Percentiles rank a stretch among this genome's conserved stretches.
Conservation (phyloP, 2,113 vertebrate species). For the Thinocorus orbignyianus region DNA sequence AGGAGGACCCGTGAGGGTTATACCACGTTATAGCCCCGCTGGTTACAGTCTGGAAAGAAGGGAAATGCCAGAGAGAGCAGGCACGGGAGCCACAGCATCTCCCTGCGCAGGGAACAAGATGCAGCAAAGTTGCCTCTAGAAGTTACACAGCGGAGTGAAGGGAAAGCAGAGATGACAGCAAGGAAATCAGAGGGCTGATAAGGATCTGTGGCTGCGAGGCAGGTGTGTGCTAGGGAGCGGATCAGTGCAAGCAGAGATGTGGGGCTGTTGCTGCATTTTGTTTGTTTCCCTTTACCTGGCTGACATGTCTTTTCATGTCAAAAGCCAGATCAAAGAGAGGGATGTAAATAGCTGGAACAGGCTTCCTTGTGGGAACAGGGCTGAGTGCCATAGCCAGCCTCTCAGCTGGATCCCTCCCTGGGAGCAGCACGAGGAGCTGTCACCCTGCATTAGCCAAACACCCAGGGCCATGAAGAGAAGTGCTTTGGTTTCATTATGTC, state of each 20-base stretch:
- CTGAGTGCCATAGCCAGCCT: neutral
- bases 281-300: neutral
- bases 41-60: neutral
- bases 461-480: neutral
- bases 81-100: neutral
- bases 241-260: neutral
- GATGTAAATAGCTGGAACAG: neutral
- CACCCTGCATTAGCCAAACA: neutral
- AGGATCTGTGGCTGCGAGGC: slow-evolving; percentile 2
- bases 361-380: slow-evolving; percentile 28
- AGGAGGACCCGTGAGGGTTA: neutral
- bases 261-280: neutral
- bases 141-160: neutral
- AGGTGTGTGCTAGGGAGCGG: neutral
- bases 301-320: slow-evolving; percentile 22
- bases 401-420: neutral
- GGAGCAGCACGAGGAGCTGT: neutral
- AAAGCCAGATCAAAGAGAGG: neutral
- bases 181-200: slow-evolving; percentile 4
- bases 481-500: neutral
- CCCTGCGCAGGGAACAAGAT: neutral
- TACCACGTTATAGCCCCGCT: neutral
- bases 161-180: neutral
- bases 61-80: neutral
- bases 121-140: neutral